These are phyloP conservation scores for Macquaria australasica DNA, from an alignment of 2,113 vertebrate genomes.

Conservation along the genomic window DNA sequence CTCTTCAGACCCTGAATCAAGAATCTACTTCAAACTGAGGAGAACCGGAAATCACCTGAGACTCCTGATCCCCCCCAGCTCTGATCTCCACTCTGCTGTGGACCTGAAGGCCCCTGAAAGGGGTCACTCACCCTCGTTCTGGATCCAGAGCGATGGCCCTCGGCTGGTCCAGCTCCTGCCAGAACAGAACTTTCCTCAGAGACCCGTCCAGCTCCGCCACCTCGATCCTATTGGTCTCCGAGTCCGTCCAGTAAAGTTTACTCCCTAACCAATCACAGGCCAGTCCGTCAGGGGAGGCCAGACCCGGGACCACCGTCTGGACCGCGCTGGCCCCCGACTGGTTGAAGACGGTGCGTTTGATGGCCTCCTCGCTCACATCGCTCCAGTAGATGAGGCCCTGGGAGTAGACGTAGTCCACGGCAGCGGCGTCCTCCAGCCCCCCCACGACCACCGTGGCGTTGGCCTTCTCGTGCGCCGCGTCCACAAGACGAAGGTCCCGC, in stretches of 20 bases:
- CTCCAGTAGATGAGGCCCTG: conserved; percentile 96
- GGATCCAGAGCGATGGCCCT: conserved; percentile 97
- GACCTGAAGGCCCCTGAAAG: too few relatives aligned
- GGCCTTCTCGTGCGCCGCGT: conserved; percentile 88
- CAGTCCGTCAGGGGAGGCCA: conserved; percentile 95
- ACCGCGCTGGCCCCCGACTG: conserved; percentile 82
- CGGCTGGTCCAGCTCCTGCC: conserved; percentile 98
- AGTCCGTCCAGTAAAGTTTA: conserved; percentile 99
- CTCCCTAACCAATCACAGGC: conserved; percentile 97
- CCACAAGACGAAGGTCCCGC: conserved; percentile 93
- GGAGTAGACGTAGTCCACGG: conserved; percentile 94
- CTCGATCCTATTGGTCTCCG: conserved; percentile 96
- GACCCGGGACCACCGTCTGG: conserved; percentile 90
- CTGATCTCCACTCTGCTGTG: too few relatives aligned
- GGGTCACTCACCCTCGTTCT: conserved; percentile 90
- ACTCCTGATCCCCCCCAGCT: too few relatives aligned
- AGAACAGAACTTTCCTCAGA: conserved; percentile 95
- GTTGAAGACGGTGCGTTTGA: conserved; percentile 93
- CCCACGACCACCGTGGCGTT: conserved; percentile 95
- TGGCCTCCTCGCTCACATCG: conserved; percentile 98
- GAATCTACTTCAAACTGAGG: too few relatives aligned
- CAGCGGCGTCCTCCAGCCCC: conserved; percentile 96
- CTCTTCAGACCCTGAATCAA: too few relatives aligned
- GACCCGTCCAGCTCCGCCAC: conserved; percentile 95
- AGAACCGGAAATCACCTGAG: too few relatives aligned